Base-by-base conservation (phyloP, 2,113 vertebrate genomes). In the Limnothrissa miodon region DNA sequence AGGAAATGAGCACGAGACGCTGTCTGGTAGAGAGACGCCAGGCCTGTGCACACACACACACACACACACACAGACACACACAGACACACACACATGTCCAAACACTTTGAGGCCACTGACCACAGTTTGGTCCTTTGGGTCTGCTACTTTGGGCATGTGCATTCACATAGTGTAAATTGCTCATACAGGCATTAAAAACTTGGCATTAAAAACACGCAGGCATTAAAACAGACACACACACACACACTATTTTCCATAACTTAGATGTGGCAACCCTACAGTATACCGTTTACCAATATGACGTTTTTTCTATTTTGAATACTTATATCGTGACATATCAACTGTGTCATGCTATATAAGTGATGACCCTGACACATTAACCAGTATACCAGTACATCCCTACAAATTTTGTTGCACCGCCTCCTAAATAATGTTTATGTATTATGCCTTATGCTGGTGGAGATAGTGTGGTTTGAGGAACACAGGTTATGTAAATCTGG, bases 1-100 rank as follows among this genome's bases (percentile, higher is more conserved):
- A 93, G 90, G 92, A 93, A 94, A 93, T 92, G 88, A 92, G 84
- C 83, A 83, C 46, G 86, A 85, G 59, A 13, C 46, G 15, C 46
- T 15, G 46, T 48, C 46, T 48, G 46, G 45, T 1, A 6, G 7
- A 48, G 51, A 6, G 21, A 42, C 6, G 51, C 51, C 48, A 81
- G 85, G 85, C 83, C 84, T 80, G 25, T 85, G 81, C 25, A 66
- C 62, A 29, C n/a, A 70, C 62, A 29, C n/a, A 66, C 59, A 66
- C 59, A 29, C 59, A 70, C 25, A 11, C 25, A 70, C 25, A 70
- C 62, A 33, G 25, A 70, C 29, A 70, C 62, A 70, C 62, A 36
- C 29, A 74, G 29, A 74, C 66, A 74, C 29, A 74, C 66, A 74
- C 66, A 74, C 66, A 17, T 1, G 13, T 33, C 25, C 66, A 70